Conservation (phyloP, 2,797 vertebrate species). For the Bovichtus diacanthus region DNA sequence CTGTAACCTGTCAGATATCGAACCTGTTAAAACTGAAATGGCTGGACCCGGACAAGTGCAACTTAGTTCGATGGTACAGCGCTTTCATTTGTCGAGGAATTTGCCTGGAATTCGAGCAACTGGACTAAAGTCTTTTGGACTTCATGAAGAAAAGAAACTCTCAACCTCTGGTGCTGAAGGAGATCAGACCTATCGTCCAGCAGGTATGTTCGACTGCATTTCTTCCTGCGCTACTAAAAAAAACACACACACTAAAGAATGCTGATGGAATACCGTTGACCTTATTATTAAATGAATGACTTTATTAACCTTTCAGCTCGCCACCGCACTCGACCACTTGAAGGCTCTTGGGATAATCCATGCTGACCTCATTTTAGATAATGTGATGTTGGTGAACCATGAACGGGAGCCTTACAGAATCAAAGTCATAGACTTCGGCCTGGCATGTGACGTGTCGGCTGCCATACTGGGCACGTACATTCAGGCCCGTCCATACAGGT, state of each 20-base stretch:
- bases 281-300: neutral
- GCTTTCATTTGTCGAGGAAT: neutral
- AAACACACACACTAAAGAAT: too few species aligned
- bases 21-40: neutral
- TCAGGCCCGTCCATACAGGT: constrained; percentile 15
- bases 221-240: too few species aligned
- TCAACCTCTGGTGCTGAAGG: neutral
- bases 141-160: constrained; percentile 8
- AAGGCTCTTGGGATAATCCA: constrained; percentile 11
- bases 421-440: constrained; percentile 39
- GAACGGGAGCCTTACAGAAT: constrained; percentile 11
- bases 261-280: too few species aligned
- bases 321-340: constrained; percentile 12
- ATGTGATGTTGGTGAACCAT: constrained; percentile 37
- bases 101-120: constrained; percentile 37
- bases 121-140: constrained; percentile 32
- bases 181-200: constrained; percentile 23
- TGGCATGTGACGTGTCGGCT: neutral
- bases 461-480: neutral
- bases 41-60: constrained; percentile 16
- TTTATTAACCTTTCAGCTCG: constrained; percentile 19
- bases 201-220: constrained; percentile 13
- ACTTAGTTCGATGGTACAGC: neutral
- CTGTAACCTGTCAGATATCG: neutral
- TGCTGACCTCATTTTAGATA: constrained; percentile 21